Percentiles rank a stretch among this genome's conserved stretches.
These are phyloP conservation scores for Cryptus viduatorius DNA, from an alignment of 2,888 invertebrate genomes.

Conservation along the genomic window DNA sequence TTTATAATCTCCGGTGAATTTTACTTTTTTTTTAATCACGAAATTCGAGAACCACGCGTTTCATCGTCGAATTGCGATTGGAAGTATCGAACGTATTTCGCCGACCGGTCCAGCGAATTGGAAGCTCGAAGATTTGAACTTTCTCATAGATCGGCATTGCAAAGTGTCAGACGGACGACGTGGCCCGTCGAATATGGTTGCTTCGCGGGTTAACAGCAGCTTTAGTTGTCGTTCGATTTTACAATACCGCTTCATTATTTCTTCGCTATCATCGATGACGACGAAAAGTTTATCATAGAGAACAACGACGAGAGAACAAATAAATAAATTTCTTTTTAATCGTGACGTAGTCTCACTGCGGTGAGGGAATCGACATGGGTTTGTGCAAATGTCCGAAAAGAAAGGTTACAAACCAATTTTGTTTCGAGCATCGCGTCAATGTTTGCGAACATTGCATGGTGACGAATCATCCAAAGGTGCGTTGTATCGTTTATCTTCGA, in stretches of 20 bases:
- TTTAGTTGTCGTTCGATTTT: conserved; percentile 32
- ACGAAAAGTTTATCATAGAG: background rate
- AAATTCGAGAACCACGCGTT: background rate
- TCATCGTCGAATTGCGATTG: background rate
- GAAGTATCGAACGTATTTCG: background rate
- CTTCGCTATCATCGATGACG: conserved; percentile 6
- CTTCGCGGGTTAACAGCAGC: conserved; percentile 23
- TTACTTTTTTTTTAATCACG: background rate
- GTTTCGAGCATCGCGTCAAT: conserved; percentile 99
- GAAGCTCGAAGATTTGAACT: background rate
- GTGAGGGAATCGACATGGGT: conserved; percentile 90
- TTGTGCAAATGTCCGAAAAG: conserved; percentile 99
- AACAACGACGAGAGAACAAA: conserved; percentile 13
- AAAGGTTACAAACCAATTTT: conserved; percentile 99
- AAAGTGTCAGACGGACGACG: conserved; percentile 58
- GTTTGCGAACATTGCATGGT: conserved; percentile 99
- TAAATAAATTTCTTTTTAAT: background rate
- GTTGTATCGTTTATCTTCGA: background rate
- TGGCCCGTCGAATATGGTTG: conserved; percentile 67
- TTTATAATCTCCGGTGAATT: no score
- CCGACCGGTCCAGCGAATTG: conserved; percentile 1
- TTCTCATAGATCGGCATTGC: conserved; percentile 3
- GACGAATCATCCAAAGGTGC: conserved; percentile 97
- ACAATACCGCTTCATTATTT: conserved; percentile 20
- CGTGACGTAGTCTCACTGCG: conserved; percentile 26